Evolutionary conservation across 2,797 vertebrate genomes (phyloP).

Genomic region (Thripadectes ignobilis): DNA sequence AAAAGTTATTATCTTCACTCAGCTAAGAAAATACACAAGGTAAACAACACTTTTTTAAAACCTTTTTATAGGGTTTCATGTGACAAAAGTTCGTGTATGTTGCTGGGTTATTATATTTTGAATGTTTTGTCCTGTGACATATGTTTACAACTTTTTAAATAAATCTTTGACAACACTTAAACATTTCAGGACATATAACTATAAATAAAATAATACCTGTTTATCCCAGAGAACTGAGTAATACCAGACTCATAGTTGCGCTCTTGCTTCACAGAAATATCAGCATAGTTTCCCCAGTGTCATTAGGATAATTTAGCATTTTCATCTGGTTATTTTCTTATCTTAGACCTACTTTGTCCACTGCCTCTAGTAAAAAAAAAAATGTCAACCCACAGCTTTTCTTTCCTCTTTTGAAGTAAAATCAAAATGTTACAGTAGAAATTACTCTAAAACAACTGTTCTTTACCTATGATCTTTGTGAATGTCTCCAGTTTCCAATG

Average conservation of each 20-base stretch:
- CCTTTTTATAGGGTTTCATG: neutral
- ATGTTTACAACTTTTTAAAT: neutral
- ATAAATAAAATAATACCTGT: neutral
- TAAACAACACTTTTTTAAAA: neutral
- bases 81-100: neutral
- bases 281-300: neutral
- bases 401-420: neutral
- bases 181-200: neutral
- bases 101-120: neutral
- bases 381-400: neutral
- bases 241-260: neutral
- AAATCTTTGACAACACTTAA: neutral
- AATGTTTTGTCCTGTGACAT: neutral
- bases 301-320: neutral
- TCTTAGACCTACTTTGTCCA: neutral
- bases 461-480: neutral
- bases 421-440: neutral
- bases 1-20: slow-evolving; percentile 39
- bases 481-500: neutral
- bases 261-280: neutral
- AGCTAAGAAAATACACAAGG: slow-evolving; percentile 27
- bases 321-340: neutral
- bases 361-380: neutral
- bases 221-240: neutral
- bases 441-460: neutral